Evolutionary conservation across 2,113 vertebrate genomes (phyloP).

Genomic region (Xyliphius kryptos): DNA sequence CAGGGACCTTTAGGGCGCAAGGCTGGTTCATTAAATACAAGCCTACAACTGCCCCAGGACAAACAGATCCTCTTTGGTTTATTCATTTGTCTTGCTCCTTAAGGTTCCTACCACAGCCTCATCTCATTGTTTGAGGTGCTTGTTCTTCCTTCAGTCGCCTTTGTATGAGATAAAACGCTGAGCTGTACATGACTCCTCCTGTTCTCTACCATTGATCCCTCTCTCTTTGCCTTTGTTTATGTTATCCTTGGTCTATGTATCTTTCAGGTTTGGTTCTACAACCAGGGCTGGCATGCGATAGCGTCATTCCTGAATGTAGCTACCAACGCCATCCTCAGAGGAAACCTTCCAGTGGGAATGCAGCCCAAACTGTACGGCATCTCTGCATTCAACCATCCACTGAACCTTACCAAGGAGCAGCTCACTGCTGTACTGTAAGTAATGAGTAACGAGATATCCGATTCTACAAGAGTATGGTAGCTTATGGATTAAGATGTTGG

Average conservation of each 20-base stretch:
- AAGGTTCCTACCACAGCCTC: no score
- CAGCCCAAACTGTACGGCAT: slow-evolving; percentile 77
- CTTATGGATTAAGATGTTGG: neutral
- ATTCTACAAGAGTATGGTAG: neutral
- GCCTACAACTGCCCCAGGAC: no score
- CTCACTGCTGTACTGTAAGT: slow-evolving; percentile 86
- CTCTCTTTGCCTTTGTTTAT: neutral
- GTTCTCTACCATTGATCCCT: neutral
- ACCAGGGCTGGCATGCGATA: slow-evolving; percentile 85
- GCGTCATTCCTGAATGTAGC: slow-evolving; percentile 86
- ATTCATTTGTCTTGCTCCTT: no score
- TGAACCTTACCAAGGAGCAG: slow-evolving; percentile 95
- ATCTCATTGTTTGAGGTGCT: no score
- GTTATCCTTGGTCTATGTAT: neutral
- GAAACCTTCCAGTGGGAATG: slow-evolving; percentile 68
- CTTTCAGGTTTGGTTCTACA: slow-evolving; percentile 96
- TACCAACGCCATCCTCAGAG: slow-evolving; percentile 88
- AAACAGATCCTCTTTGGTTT: no score
- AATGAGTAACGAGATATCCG: neutral
- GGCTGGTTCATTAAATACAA: no score
- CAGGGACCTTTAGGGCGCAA: no score
- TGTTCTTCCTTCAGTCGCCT: no score
- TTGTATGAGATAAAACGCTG: no score
- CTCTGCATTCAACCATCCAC: slow-evolving; percentile 83
- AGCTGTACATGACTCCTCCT: neutral